These are phyloP conservation scores for Berghia stephanieae DNA, from an alignment of 1,140 invertebrate species.

Conservation along the genomic window DNA sequence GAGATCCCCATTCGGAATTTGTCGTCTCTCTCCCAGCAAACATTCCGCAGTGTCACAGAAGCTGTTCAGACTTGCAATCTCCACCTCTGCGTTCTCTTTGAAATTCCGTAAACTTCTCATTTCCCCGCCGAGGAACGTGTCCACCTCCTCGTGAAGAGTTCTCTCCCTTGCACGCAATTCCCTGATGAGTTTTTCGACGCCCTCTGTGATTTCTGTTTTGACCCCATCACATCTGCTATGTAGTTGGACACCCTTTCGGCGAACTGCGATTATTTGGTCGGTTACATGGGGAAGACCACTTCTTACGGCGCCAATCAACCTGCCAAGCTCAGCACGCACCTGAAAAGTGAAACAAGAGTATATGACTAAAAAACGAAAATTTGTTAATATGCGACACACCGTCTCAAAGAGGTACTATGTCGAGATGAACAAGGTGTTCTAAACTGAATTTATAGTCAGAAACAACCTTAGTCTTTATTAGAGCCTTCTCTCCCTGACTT, in stretches of 20 bases:
- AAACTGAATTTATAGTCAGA: no score
- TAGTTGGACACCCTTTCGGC: constrained; percentile 49
- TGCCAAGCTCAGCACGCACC: constrained; percentile 83
- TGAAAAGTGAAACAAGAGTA: background rate
- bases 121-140: constrained; percentile 86
- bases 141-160: constrained; percentile 86
- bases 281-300: constrained; percentile 75
- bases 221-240: constrained; percentile 48
- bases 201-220: constrained; percentile 74
- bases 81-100: constrained; percentile 92
- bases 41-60: constrained; percentile 96
- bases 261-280: constrained; percentile 61
- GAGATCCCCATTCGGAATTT: constrained; percentile 59
- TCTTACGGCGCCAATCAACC: constrained; percentile 90
- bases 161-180: constrained; percentile 90
- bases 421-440: no score
- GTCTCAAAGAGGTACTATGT: no score
- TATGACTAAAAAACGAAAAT: no score
- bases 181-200: constrained; percentile 86
- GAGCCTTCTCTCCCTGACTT: no score
- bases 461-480: no score
- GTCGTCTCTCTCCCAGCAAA: constrained; percentile 78
- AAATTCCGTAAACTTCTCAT: constrained; percentile 82
- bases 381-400: no score
- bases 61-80: constrained; percentile 90